Evolutionary conservation across 2,113 vertebrate species (phyloP).

Genomic region (Leptobrachium leishanense): DNA sequence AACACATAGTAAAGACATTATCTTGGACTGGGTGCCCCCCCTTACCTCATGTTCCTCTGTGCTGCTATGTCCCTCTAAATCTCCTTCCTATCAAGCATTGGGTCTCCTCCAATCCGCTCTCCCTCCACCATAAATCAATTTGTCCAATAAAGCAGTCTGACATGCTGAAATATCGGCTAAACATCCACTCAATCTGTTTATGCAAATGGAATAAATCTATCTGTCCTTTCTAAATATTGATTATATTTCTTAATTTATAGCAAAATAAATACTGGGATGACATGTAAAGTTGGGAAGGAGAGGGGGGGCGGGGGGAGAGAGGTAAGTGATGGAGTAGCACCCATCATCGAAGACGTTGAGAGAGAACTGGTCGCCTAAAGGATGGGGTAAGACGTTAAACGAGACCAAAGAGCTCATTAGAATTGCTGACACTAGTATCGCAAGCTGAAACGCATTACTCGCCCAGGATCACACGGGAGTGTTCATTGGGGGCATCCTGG

Average conservation of each 20-base stretch:
- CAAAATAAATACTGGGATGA: conserved; percentile 51
- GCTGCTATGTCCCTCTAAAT: conserved; percentile 16
- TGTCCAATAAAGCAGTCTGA: conserved; percentile 53
- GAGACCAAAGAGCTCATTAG: not conserved
- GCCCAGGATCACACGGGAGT: no score
- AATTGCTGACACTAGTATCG: no score
- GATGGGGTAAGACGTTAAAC: not conserved
- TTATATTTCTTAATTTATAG: conserved; percentile 53
- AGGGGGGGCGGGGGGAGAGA: not conserved
- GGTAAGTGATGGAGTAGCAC: not conserved
- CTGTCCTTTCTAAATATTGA: conserved; percentile 58
- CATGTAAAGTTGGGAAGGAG: conserved; percentile 34
- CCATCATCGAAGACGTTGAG: not conserved
- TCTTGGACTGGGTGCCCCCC: conserved; percentile 2
- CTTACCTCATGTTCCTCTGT: not conserved
- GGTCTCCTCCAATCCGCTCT: conserved; percentile 30
- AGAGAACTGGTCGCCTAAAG: not conserved
- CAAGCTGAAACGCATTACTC: no score
- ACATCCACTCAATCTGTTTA: conserved; percentile 51
- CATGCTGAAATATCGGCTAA: conserved; percentile 52
- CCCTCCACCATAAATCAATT: conserved; percentile 52
- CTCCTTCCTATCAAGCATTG: conserved; percentile 32
- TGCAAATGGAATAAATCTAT: conserved; percentile 55
- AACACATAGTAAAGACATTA: conserved; percentile 25
- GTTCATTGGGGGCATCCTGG: no score